Evolutionary conservation across 2,113 vertebrate species (phyloP).

Genomic region (Eretmochelys imbricata): DNA sequence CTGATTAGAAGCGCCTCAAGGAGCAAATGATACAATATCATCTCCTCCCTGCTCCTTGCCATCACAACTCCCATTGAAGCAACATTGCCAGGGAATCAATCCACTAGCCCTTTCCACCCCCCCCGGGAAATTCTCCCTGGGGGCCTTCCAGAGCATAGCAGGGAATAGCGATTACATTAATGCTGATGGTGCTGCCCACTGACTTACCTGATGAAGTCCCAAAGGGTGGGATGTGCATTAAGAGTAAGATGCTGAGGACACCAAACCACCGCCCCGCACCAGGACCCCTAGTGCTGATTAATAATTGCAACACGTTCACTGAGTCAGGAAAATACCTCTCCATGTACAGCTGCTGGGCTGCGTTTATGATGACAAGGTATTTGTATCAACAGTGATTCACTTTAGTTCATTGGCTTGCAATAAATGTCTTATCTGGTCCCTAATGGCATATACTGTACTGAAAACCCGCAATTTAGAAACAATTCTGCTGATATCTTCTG

Average conservation of each 20-base stretch:
- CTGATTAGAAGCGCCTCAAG: neutral
- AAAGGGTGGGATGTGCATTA: neutral
- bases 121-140: neutral
- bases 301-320: neutral
- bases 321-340: neutral
- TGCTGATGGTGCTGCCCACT: neutral
- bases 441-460: constrained; percentile 24
- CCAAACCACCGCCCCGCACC: neutral
- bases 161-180: constrained; percentile 3
- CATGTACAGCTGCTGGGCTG: neutral
- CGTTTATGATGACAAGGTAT: constrained; percentile 46
- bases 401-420: constrained; percentile 38
- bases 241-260: neutral
- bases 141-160: constrained; percentile 1
- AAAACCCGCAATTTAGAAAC: constrained; percentile 48
- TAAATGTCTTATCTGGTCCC: constrained; percentile 52
- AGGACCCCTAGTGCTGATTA: neutral
- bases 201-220: constrained; percentile 26
- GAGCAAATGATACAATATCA: neutral
- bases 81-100: neutral
- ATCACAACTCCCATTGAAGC: neutral
- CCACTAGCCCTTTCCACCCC: neutral
- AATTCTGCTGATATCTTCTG: constrained; percentile 57
- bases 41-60: neutral
- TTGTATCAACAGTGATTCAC: constrained; percentile 16